Evolutionary conservation across 2,797 vertebrate genomes (phyloP).

Genomic region (Protonibea diacanthus): DNA sequence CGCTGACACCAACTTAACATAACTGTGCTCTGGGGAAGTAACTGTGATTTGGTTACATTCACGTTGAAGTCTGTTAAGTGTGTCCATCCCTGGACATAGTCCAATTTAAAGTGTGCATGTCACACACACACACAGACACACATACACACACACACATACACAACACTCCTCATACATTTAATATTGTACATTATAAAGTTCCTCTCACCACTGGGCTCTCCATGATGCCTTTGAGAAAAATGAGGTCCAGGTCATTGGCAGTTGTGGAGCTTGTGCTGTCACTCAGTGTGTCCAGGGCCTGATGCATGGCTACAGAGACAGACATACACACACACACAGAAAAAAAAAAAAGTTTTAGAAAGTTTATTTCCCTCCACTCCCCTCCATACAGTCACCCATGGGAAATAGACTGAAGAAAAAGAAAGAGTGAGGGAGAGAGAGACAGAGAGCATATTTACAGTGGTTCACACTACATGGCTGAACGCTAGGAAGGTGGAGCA

Average conservation of each 20-base stretch:
- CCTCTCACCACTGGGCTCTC: slow-evolving; percentile 94
- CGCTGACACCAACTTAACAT: neutral
- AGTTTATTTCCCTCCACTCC: slow-evolving; percentile 39
- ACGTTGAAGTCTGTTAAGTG: neutral
- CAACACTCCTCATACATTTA: neutral
- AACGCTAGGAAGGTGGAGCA: slow-evolving; percentile 28
- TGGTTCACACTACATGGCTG: slow-evolving; percentile 29
- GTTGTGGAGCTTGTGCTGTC: slow-evolving; percentile 92
- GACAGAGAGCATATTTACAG: slow-evolving; percentile 24
- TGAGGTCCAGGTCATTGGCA: slow-evolving; percentile 94
- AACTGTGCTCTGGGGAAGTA: neutral
- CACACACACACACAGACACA: too few relatives aligned
- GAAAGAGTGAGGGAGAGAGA: neutral
- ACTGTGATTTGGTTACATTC: slow-evolving; percentile 3
- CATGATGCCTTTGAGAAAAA: slow-evolving; percentile 98
- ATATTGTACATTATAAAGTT: slow-evolving; percentile 51
- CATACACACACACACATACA: slow-evolving; percentile 4
- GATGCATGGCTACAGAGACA: slow-evolving; percentile 90
- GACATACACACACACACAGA: slow-evolving; percentile 37
- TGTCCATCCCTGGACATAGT: neutral
- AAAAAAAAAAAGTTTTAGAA: neutral
- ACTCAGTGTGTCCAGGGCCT: slow-evolving; percentile 93
- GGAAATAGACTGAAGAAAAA: slow-evolving; percentile 45
- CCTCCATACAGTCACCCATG: slow-evolving; percentile 27
- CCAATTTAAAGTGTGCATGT: neutral